These are phyloP conservation scores for Fissipunctia ypsillon DNA, from an alignment of 2,888 invertebrate species.

Conservation along the genomic window DNA sequence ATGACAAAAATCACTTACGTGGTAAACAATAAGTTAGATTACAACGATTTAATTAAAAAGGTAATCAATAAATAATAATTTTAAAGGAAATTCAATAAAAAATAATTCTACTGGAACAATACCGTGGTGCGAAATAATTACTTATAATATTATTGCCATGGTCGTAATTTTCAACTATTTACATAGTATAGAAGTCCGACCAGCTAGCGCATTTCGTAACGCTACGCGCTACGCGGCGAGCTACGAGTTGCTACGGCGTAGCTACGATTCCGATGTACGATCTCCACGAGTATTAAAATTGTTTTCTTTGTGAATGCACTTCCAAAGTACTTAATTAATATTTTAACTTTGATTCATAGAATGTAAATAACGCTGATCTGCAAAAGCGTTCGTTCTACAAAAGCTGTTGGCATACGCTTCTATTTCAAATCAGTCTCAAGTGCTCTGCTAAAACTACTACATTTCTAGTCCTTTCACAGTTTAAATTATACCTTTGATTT, in stretches of 20 bases:
- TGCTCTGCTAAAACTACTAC: not conserved
- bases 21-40: not conserved
- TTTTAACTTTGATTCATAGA: not conserved
- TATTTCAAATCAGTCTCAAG: not conserved
- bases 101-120: no score
- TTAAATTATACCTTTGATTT: not conserved
- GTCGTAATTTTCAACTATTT: not conserved
- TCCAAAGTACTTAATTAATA: not conserved
- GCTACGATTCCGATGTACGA: no score
- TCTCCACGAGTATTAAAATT: not conserved
- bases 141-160: no score
- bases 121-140: not conserved
- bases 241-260: not conserved
- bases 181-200: no score
- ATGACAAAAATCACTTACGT: not conserved
- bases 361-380: not conserved
- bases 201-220: not conserved
- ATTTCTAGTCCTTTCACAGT: not conserved
- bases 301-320: not conserved
- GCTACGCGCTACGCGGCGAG: not conserved
- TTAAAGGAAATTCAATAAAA: no score
- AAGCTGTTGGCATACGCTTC: not conserved
- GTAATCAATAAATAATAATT: not conserved
- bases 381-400: not conserved
- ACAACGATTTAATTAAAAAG: not conserved